Conservation (phyloP, 2,113 vertebrate species). For the Etheostoma cragini region DNA sequence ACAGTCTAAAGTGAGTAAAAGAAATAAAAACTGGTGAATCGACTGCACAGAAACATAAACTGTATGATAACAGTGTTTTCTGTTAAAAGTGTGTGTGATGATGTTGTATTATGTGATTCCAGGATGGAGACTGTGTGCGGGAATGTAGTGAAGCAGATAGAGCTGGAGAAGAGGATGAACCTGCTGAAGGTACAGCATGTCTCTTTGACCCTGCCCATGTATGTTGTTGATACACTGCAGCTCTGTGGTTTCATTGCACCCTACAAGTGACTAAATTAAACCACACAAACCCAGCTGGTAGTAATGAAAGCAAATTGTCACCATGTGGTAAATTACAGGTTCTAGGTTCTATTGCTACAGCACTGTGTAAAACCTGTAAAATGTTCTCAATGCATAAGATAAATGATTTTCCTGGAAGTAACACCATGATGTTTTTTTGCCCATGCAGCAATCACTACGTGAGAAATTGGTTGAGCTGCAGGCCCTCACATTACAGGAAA, state of each 20-base stretch:
- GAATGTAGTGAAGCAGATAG: constrained; percentile 87
- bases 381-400: no score
- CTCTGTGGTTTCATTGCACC: not conserved
- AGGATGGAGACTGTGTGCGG: constrained; percentile 92
- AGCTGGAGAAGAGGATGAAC: constrained; percentile 90
- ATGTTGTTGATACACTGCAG: not conserved
- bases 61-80: not conserved
- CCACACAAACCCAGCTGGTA: not conserved
- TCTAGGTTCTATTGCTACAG: not conserved
- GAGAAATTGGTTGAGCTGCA: constrained; percentile 90
- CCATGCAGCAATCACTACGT: constrained; percentile 87
- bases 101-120: constrained; percentile 47
- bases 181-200: constrained; percentile 87
- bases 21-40: not conserved
- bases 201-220: constrained; percentile 2
- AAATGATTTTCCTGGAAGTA: constrained; percentile 8
- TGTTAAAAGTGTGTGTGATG: not conserved
- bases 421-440: constrained; percentile 25
- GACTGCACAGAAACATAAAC: not conserved
- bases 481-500: constrained; percentile 88
- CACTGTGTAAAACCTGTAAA: not conserved
- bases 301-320: not conserved
- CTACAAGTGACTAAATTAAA: not conserved
- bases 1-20: constrained; percentile 88
- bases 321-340: not conserved